A percentile compares a stretch with the other conserved stretches of the same genome.
Conservation (phyloP, 2,888 invertebrate genomes). For the Plagodis pulveraria region DNA sequence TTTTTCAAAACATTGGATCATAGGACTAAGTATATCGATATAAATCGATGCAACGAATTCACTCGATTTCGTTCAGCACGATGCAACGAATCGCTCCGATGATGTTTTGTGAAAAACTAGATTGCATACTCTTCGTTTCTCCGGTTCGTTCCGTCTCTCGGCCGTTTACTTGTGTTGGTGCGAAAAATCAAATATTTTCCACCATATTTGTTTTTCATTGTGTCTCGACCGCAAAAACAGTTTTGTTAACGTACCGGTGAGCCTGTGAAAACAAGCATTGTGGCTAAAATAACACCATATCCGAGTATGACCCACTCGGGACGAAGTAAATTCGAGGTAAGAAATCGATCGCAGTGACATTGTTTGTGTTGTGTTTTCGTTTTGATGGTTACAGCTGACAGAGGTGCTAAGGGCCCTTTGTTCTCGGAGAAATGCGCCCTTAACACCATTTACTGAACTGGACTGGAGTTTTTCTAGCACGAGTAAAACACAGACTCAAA, state of each 20-base stretch:
- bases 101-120: too few relatives aligned
- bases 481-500: not conserved
- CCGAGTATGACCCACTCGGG: slow-evolving; percentile 87
- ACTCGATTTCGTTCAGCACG: too few relatives aligned
- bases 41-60: too few relatives aligned
- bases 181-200: slow-evolving; percentile 59
- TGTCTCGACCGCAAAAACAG: slow-evolving; percentile 45
- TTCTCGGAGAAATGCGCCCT: slow-evolving; percentile 16
- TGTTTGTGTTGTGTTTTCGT: slow-evolving; percentile 81
- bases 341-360: slow-evolving; percentile 56
- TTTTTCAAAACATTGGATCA: too few relatives aligned
- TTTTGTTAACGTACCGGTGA: slow-evolving; percentile 33
- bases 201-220: slow-evolving; percentile 64
- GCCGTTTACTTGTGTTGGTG: slow-evolving; percentile 36
- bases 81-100: too few relatives aligned
- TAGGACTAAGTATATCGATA: too few relatives aligned
- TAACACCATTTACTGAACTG: not conserved
- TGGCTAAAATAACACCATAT: slow-evolving; percentile 81
- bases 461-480: too few relatives aligned
- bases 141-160: slow-evolving; percentile 11
- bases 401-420: slow-evolving; percentile 42
- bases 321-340: slow-evolving; percentile 87
- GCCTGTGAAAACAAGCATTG: slow-evolving; percentile 63
- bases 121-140: too few relatives aligned
- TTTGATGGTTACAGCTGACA: slow-evolving; percentile 87